Evolutionary conservation across 2,797 vertebrate species (phyloP).

Genomic region (Paratrypauchen microcephalus): DNA sequence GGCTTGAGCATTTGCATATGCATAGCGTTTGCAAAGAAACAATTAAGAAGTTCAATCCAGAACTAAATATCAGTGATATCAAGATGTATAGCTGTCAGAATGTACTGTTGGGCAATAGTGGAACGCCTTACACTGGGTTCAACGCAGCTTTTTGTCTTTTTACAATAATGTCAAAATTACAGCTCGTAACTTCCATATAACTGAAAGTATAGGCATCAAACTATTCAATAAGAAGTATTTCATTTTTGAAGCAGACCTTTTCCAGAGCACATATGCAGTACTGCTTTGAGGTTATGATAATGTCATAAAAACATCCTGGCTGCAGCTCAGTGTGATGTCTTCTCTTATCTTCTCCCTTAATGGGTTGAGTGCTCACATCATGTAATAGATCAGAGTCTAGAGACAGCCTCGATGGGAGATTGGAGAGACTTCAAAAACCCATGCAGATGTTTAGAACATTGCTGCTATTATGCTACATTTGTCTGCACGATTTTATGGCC

Average conservation of each 20-base stretch:
- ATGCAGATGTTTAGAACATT: constrained; percentile 46
- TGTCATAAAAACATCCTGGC: constrained; percentile 44
- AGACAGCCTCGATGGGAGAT: constrained; percentile 27
- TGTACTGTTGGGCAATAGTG: background rate
- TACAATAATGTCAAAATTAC: background rate
- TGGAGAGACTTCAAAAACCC: constrained; percentile 40
- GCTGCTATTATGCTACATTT: constrained; percentile 42
- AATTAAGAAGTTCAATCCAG: background rate
- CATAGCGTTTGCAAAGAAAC: background rate
- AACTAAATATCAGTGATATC: background rate
- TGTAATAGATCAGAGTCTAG: constrained; percentile 35
- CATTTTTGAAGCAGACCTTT: background rate
- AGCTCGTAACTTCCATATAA: background rate
- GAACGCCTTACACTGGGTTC: background rate
- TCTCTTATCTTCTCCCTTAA: constrained; percentile 43
- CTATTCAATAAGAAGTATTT: background rate
- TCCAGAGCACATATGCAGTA: constrained; percentile 3
- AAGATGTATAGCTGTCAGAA: background rate
- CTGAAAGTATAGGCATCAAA: background rate
- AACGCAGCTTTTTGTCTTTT: background rate
- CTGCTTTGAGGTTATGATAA: constrained; percentile 40
- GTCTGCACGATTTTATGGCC: constrained; percentile 43
- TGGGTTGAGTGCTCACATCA: constrained; percentile 39
- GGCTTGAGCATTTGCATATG: background rate
- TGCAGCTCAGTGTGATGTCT: constrained; percentile 25